Conservation (phyloP, 2,797 vertebrate genomes). For the Simalia tracyae region DNA sequence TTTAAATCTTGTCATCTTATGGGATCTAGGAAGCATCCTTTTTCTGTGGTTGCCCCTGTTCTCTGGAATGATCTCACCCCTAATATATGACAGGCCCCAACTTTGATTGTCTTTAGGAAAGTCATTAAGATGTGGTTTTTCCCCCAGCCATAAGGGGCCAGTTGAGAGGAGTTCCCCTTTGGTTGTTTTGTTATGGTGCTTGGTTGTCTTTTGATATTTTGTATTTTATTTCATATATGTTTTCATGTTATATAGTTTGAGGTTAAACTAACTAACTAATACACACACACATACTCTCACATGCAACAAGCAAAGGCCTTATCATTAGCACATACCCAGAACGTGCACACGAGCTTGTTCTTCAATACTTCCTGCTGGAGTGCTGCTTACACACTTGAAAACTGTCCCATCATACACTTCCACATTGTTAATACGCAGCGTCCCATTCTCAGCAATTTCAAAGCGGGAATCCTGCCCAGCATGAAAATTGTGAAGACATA, state of each 20-base stretch:
- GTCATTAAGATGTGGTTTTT: neutral
- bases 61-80: neutral
- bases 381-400: slow-evolving; percentile 88
- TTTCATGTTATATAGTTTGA: neutral
- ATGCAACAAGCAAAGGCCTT: neutral
- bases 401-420: slow-evolving; percentile 91
- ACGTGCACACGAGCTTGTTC: slow-evolving; percentile 85
- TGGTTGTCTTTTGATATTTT: neutral
- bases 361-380: slow-evolving; percentile 79
- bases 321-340: slow-evolving; percentile 77
- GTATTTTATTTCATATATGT: neutral
- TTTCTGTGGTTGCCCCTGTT: neutral
- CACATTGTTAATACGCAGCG: slow-evolving; percentile 89
- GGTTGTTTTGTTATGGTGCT: neutral
- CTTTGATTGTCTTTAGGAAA: neutral
- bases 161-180: neutral
- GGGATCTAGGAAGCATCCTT: neutral
- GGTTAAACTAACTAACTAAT: neutral
- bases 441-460: slow-evolving; percentile 87
- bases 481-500: neutral
- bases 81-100: neutral
- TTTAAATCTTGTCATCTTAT: neutral
- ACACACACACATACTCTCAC: neutral
- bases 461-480: slow-evolving; percentile 80
- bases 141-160: neutral